phyloP scores from a whole-genome alignment of 2,113 vertebrate species.

The Chionomys nivalis region DNA sequence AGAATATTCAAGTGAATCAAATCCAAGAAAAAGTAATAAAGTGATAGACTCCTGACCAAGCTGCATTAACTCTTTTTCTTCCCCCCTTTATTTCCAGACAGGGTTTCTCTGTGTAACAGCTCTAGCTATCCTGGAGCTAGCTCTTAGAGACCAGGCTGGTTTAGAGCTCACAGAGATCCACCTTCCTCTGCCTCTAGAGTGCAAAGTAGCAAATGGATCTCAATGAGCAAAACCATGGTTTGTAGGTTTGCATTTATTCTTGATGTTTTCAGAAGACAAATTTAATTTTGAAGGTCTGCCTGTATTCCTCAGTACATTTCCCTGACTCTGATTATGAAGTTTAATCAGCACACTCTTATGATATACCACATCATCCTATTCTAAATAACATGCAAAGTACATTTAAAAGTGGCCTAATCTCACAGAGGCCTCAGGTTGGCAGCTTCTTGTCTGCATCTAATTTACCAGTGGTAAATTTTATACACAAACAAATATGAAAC shows the following conservation, averaged over 20 bases:
- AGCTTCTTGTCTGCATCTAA: neutral
- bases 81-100: too few species aligned
- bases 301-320: rapidly evolving
- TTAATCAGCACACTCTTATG: neutral
- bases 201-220: neutral
- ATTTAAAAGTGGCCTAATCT: neutral
- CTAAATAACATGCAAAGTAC: neutral
- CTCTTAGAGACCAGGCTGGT: too few species aligned
- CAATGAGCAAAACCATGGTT: neutral
- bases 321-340: neutral
- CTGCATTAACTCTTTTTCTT: neutral
- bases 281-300: neutral
- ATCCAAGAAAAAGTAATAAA: too few species aligned
- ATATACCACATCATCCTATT: too few species aligned
- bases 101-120: too few species aligned
- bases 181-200: too few species aligned
- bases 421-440: rapidly evolving
- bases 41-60: neutral
- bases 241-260: neutral
- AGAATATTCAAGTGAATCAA: neutral
- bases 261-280: neutral
- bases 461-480: neutral
- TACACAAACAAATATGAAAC: neutral
- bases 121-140: too few species aligned
- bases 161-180: too few species aligned